Evolutionary conservation across 2,888 invertebrate genomes (phyloP).

Genomic region (Notodonta dromedarius): DNA sequence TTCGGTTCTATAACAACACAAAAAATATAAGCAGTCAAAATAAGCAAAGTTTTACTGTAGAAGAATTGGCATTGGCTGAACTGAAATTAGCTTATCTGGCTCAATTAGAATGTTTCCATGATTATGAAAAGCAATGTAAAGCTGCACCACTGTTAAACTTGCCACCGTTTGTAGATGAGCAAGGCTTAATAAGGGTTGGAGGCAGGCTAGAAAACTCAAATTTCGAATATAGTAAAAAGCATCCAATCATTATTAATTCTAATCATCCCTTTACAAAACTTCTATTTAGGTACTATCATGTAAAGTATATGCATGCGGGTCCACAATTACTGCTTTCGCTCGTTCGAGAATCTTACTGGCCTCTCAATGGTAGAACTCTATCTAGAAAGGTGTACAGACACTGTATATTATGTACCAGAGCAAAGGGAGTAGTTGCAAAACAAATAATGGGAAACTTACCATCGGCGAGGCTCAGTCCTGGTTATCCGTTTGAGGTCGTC

Average conservation of each 20-base stretch:
- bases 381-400: background rate
- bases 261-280: constrained; percentile 4
- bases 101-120: constrained; percentile 1
- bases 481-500: constrained; percentile 6
- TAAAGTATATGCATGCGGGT: constrained; percentile 10
- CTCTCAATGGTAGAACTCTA: background rate
- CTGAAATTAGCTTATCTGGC: background rate
- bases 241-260: constrained; percentile 3
- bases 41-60: constrained; percentile 4
- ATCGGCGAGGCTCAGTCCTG: constrained; percentile 4
- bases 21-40: background rate
- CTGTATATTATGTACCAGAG: constrained; percentile 3
- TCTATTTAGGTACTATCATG: constrained; percentile 7
- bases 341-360: constrained; percentile 8
- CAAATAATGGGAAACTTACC: constrained; percentile 17
- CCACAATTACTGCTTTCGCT: constrained; percentile 10
- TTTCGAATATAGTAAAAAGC: background rate
- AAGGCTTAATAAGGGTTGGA: constrained; percentile 2
- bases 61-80: background rate
- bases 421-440: background rate
- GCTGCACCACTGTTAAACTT: background rate
- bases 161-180: background rate
- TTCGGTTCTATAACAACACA: background rate
- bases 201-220: background rate
- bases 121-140: constrained; percentile 3